Evolutionary conservation across 2,888 invertebrate genomes (phyloP), one percentile per base, ranked within the genome.

Genomic region (Dynastes maya): DNA sequence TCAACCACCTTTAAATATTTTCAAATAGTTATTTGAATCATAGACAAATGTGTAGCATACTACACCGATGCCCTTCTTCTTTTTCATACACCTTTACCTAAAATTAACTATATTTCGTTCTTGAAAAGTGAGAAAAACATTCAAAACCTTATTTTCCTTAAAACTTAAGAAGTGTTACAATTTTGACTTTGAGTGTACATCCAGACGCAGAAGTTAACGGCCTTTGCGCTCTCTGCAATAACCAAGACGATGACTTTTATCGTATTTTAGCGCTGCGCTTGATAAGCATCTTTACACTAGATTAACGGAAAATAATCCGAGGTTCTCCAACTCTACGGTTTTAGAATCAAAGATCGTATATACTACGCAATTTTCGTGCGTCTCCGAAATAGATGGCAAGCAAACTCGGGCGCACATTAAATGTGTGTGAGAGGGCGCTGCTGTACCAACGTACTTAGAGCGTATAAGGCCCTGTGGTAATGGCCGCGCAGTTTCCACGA

Each of bases 201-300:
- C 9, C 45, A 53, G 16, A 58, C 63, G 29, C 63, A 4, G 5
- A 22, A 58, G 55, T 58, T 68, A 68, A 68, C 51, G 68, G 68
- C 27, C 68, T 51, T 49, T 49, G 29, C 51, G 68, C 51, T 51
- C 32, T 29, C 13, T 53, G 27, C 49, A 13, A 27, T 29, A 11
- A 49, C 29, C 45, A 45, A 45, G 45, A 45, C 45, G 45, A 8
- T 45, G 49, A 58, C 55, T 58, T 45, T 67, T 64, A 65, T 68
- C 68, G 49, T 68, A 22, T 51, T 29, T 51, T 22, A 22, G 22
- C 5, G 51, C 68, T 32, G 8, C 16, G 32, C 55, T 16, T 40
- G 72, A 74, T 74, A 74, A 22, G 45, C 40, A 74, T 74, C 72
- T 74, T 74, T 74, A 61, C 72, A 63, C 45, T 74, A 61, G 61